Evolutionary conservation across 2,797 vertebrate genomes (phyloP), one percentile per base, ranked within the genome.

Genomic region (Acipenser transmontanus): DNA sequence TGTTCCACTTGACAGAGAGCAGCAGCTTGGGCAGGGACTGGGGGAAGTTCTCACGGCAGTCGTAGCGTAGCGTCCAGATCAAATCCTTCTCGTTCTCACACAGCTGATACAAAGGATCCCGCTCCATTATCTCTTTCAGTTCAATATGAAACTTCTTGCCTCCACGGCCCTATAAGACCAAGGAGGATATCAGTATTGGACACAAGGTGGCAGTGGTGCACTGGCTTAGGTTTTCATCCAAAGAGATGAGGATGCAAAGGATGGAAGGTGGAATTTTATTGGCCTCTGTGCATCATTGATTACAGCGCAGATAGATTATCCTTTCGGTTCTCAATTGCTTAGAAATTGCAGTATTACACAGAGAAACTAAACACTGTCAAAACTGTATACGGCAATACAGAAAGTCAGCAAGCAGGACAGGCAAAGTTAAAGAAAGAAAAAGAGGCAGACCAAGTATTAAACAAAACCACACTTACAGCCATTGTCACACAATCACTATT

Each of bases 61-160:
- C 97, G 1, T 92, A 85, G 51, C 97, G 89, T 78, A 99, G 88
- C 68, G 94, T 98, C 97, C 97, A 99, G 74, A 99, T 98, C 69
- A 99, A 87, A 80, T 99, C 97, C 85, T 98, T 99, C 84, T 99
- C 97, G 69, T 99, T 98, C 79, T 99, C 97, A 86, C 95, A 99
- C 12, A 99, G 88, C 69, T 98, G 97, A 74, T 92, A 97, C 61
- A 98, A 89, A 0, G 97, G 94, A 76, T 99, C 97, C 8, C 97
- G 90, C 80, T 98, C 97, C 94, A 98, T 95, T 79, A 99, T 99
- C 87, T 99, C 97, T 85, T 98, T 98, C 71, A 99, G 82, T 78
- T 98, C 96, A 47, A 95, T 86, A 81, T 94, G 88, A 84, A 99
- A 96, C 81, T 98, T 99, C 82, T 99, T 99, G 62, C 94, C 95